phyloP scores from a whole-genome alignment of 2,113 vertebrate genomes.

The Tiliqua scincoides region DNA sequence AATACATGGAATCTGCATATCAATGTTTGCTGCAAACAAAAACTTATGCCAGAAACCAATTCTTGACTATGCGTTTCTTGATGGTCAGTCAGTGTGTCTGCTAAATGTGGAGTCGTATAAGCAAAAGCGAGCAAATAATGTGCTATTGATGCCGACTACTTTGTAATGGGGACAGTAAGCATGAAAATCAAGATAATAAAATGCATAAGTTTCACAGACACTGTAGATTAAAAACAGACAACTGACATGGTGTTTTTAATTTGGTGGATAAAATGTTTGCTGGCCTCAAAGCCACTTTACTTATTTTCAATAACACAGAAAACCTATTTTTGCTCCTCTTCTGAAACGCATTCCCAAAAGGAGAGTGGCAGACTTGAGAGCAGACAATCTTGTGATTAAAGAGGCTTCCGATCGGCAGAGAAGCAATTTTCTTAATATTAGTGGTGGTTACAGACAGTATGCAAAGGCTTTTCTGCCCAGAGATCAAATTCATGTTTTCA shows the following conservation, averaged over 20 bases:
- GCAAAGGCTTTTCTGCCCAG: conserved; percentile 38
- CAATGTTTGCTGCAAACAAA: conserved; percentile 35
- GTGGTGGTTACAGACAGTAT: conserved; percentile 40
- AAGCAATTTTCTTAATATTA: conserved; percentile 50
- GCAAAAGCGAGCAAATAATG: conserved; percentile 65
- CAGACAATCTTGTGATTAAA: conserved; percentile 42
- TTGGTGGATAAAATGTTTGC: conserved; percentile 67
- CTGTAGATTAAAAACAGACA: conserved; percentile 72
- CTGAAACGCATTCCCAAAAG: conserved; percentile 27
- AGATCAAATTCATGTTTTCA: conserved; percentile 38
- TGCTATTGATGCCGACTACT: conserved; percentile 61
- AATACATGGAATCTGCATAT: conserved; percentile 14
- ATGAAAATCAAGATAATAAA: conserved; percentile 67
- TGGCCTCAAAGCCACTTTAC: conserved; percentile 57
- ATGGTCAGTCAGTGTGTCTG: conserved; percentile 24
- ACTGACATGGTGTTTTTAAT: conserved; percentile 65
- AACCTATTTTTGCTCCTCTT: conserved; percentile 55
- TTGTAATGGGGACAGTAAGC: conserved; percentile 63
- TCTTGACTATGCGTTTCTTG: conserved; percentile 17
- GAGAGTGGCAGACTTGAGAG: conserved; percentile 45
- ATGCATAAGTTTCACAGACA: conserved; percentile 62
- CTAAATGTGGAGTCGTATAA: conserved; percentile 68
- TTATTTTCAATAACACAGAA: conserved; percentile 63
- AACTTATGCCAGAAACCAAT: conserved; percentile 29
- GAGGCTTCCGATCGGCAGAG: conserved; percentile 38